Evolutionary conservation across 2,888 invertebrate species (phyloP).

Genomic region (Aphodius granarius): DNA sequence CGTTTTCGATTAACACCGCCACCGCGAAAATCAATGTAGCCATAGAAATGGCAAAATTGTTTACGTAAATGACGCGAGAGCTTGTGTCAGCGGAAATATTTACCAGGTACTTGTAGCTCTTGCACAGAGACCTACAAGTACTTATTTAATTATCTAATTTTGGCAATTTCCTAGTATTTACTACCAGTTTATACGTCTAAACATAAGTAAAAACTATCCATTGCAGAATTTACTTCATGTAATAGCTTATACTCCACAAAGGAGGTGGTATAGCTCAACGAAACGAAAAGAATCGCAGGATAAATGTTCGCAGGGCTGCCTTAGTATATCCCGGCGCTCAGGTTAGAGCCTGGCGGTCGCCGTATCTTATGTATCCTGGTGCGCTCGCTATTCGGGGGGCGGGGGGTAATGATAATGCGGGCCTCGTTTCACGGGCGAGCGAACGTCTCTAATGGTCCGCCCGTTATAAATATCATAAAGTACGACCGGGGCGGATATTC

Average conservation of each 20-base stretch:
- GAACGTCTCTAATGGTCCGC: constrained; percentile 41
- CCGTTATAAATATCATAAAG: constrained; percentile 40
- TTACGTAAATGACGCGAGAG: background rate
- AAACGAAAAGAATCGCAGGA: background rate
- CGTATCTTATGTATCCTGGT: background rate
- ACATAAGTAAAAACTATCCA: too few relatives aligned
- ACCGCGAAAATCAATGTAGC: background rate
- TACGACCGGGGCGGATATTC: constrained; percentile 35
- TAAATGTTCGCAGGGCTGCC: background rate
- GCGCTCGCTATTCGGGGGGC: background rate
- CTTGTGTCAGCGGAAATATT: too few relatives aligned
- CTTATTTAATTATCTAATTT: too few relatives aligned
- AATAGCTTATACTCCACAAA: too few relatives aligned
- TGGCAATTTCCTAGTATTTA: too few relatives aligned
- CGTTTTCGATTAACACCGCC: background rate
- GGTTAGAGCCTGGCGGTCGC: background rate
- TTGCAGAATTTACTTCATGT: too few relatives aligned
- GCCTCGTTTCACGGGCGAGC: constrained; percentile 42
- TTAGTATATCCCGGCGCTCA: background rate
- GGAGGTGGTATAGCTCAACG: too few relatives aligned
- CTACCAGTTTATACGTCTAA: too few relatives aligned
- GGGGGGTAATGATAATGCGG: constrained; percentile 42
- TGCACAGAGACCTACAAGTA: too few relatives aligned
- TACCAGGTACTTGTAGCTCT: too few relatives aligned
- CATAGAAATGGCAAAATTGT: background rate